Conservation (phyloP, 2,797 vertebrate genomes). For the Euphonia xanthogaster region DNA sequence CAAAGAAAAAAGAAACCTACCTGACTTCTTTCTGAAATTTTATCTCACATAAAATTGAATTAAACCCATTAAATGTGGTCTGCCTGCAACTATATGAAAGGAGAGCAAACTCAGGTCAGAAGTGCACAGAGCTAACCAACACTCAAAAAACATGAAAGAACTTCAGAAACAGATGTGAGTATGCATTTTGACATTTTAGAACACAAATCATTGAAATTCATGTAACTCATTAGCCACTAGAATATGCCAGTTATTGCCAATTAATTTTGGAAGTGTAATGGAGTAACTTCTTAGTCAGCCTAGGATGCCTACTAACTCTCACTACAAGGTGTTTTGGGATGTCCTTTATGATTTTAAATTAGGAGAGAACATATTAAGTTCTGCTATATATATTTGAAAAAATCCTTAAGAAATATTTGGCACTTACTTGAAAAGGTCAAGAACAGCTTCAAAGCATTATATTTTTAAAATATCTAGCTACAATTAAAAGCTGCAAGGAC, state of each 20-base stretch:
- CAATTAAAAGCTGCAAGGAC: neutral
- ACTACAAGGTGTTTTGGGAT: neutral
- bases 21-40: neutral
- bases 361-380: neutral
- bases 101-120: neutral
- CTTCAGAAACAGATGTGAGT: neutral
- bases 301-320: neutral
- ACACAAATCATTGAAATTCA: neutral
- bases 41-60: neutral
- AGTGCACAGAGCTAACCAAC: neutral
- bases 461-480: neutral
- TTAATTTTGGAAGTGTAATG: neutral
- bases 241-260: neutral
- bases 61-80: neutral
- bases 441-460: neutral
- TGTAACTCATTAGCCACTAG: neutral
- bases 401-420: neutral
- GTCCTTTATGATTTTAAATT: neutral
- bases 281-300: neutral
- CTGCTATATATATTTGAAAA: neutral
- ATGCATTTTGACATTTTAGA: neutral
- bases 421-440: neutral
- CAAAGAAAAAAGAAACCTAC: neutral
- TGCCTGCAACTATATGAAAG: neutral
- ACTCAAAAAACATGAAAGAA: neutral